Evolutionary conservation across 2,113 vertebrate genomes (phyloP).

Genomic region (Rattus norvegicus): GRCr8 NC_086022.1:64023001-64023500

Average conservation of each 20-base stretch:
- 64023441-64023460: too few species aligned
- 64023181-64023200: background rate
- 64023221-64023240: background rate
- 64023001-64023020: background rate
- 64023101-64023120: background rate
- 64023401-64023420: background rate
- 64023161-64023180: background rate
- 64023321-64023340: background rate
- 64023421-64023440: too few species aligned
- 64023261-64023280: background rate
- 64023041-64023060: too few species aligned
- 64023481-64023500: too few species aligned
- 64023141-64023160: background rate
- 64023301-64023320: background rate
- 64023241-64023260: background rate
- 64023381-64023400: background rate
- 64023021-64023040: background rate
- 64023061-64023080: background rate
- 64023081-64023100: background rate
- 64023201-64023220: background rate
- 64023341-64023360: too few species aligned
- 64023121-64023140: background rate
- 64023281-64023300: background rate
- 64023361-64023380: background rate
- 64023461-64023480: too few species aligned